A percentile compares a stretch with the other conserved stretches of the same genome.
phyloP scores from a whole-genome alignment of 2,797 vertebrate genomes.

The Rhyacichthys aspro region DNA sequence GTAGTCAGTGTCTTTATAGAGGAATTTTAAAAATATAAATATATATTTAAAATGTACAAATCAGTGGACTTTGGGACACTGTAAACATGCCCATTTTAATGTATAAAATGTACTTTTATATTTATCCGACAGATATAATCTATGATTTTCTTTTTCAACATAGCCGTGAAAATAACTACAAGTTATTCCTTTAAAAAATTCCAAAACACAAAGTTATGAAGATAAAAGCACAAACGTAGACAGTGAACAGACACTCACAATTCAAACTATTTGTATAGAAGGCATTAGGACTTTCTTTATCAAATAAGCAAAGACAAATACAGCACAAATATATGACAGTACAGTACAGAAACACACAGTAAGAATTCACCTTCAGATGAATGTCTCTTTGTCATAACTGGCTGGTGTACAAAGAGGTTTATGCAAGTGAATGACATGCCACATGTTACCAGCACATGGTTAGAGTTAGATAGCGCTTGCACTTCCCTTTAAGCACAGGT shows the following conservation, averaged over 20 bases:
- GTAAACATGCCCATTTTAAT: no score
- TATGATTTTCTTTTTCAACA: no score
- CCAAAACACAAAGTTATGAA: slow-evolving; percentile 18
- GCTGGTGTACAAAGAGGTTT: slow-evolving; percentile 37
- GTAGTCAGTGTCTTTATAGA: no score
- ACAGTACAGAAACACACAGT: slow-evolving; percentile 5
- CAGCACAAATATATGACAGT: slow-evolving; percentile 29
- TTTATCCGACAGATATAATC: no score
- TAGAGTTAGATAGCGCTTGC: slow-evolving; percentile 23
- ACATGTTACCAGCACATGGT: slow-evolving; percentile 8
- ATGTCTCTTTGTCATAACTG: slow-evolving; percentile 36
- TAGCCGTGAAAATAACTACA: no score
- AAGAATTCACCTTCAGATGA: slow-evolving; percentile 32
- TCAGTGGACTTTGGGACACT: no score
- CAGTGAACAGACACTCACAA: slow-evolving; percentile 15
- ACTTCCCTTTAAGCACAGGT: slow-evolving; percentile 40
- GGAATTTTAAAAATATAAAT: no score
- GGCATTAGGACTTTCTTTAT: slow-evolving; percentile 10
- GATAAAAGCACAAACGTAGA: slow-evolving; percentile 23
- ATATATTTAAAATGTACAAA: no score
- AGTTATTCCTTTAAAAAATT: slow-evolving; percentile 1
- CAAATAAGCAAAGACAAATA: slow-evolving; percentile 16
- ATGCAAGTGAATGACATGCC: slow-evolving; percentile 21
- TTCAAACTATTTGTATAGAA: slow-evolving; percentile 19
- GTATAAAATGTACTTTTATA: no score